Evolutionary conservation across 2,888 invertebrate species (phyloP).

Genomic region (Ditula angustiorana): DNA sequence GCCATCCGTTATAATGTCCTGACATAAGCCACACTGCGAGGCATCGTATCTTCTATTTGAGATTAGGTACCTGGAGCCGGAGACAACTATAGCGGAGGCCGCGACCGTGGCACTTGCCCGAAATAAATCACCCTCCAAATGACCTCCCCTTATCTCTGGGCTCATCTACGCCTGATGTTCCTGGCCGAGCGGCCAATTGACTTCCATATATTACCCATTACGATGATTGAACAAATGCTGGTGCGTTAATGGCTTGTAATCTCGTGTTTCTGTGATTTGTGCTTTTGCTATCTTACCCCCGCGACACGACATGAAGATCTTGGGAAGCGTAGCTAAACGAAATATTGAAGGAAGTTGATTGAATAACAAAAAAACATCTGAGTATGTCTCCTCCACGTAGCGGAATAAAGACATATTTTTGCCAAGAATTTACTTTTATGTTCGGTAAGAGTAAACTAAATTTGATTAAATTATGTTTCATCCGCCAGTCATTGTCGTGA

Average conservation of each 20-base stretch:
- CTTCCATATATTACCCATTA: constrained; percentile 52
- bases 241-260: constrained; percentile 46
- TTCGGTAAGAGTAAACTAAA: no score
- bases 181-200: constrained; percentile 47
- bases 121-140: constrained; percentile 49
- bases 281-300: constrained; percentile 34
- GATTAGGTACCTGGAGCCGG: constrained; percentile 38
- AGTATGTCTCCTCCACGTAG: background rate
- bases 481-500: no score
- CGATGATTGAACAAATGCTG: constrained; percentile 50
- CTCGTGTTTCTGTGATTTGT: constrained; percentile 42
- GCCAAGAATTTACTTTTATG: no score
- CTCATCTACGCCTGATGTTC: constrained; percentile 46
- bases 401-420: background rate
- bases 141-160: constrained; percentile 46
- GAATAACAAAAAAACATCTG: background rate
- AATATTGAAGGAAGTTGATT: background rate
- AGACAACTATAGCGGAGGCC: constrained; percentile 38
- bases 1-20: constrained; percentile 15
- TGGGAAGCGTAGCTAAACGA: background rate
- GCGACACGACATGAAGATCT: background rate
- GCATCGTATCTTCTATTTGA: constrained; percentile 20
- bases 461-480: no score
- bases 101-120: constrained; percentile 41
- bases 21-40: constrained; percentile 21